phyloP scores from a whole-genome alignment of 1,140 invertebrate species.

The Fopius arisanus region DNA sequence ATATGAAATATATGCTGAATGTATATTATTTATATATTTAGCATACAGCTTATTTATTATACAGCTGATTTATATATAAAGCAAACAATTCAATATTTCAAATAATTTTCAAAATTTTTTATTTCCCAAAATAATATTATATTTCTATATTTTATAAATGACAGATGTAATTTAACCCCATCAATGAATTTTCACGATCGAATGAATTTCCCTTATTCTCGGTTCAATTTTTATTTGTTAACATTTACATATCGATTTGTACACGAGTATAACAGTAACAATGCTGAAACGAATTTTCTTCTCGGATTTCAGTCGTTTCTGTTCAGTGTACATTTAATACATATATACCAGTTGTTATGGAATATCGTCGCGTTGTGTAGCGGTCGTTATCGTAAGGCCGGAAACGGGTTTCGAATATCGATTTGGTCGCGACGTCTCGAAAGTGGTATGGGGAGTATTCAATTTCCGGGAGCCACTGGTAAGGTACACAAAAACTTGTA shows the following conservation, averaged over 20 bases:
- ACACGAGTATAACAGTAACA: neutral
- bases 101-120: too few species aligned
- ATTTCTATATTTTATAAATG: too few species aligned
- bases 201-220: neutral
- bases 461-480: constrained; percentile 15
- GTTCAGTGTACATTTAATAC: neutral
- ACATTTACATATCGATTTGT: neutral
- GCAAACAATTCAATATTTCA: too few species aligned
- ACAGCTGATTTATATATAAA: too few species aligned
- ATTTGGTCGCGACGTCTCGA: constrained; percentile 19
- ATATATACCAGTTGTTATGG: neutral
- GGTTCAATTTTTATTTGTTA: neutral
- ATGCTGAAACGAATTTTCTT: neutral
- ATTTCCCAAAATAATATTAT: too few species aligned
- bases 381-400: constrained; percentile 11
- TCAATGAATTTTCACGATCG: neutral
- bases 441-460: constrained; percentile 15
- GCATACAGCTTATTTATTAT: too few species aligned
- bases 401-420: constrained; percentile 20
- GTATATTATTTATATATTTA: too few species aligned
- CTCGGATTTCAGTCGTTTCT: neutral
- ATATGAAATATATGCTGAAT: too few species aligned
- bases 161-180: too few species aligned
- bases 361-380: neutral
- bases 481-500: constrained; percentile 1